phyloP scores from a whole-genome alignment of 2,888 invertebrate genomes.

The Teleogryllus oceanicus region DNA sequence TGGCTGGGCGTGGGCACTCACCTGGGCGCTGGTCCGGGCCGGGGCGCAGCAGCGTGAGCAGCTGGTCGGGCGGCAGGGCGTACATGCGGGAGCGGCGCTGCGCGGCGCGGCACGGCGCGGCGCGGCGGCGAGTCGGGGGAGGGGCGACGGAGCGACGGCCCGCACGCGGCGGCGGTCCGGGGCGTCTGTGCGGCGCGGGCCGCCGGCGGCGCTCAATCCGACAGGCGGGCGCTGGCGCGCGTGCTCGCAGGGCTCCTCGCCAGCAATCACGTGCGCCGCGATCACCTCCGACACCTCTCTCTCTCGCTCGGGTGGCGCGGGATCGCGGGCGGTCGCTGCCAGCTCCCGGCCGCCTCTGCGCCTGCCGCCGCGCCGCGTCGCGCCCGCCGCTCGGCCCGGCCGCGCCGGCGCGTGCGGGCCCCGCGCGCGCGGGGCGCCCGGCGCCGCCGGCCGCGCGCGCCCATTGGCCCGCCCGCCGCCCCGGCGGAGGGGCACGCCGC shows the following conservation, averaged over 20 bases:
- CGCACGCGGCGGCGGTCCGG: background rate
- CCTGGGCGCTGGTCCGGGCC: background rate
- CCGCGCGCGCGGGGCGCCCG: background rate
- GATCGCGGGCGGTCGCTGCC: constrained; percentile 1
- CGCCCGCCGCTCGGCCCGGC: background rate
- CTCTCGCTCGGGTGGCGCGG: background rate
- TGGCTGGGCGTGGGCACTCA: background rate
- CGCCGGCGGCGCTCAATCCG: background rate
- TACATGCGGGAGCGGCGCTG: background rate
- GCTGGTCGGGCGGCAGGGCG: background rate
- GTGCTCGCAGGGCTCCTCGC: constrained; percentile 19
- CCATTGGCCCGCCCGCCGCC: background rate
- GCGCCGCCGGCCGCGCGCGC: background rate
- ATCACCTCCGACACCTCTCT: background rate
- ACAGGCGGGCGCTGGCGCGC: background rate
- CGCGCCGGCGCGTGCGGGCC: too few relatives aligned
- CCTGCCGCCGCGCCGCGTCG: background rate
- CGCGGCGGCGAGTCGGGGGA: background rate
- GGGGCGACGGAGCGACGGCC: background rate
- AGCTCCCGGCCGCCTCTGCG: background rate
- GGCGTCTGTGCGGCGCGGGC: background rate
- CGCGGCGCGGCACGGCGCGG: background rate
- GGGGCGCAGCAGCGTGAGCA: background rate
- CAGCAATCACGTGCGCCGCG: background rate
- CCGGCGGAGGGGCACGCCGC: too few relatives aligned